Percentiles rank a stretch among this genome's conserved stretches.
phyloP scores from a whole-genome alignment of 2,888 invertebrate species.

The Cosmia pyralina region DNA sequence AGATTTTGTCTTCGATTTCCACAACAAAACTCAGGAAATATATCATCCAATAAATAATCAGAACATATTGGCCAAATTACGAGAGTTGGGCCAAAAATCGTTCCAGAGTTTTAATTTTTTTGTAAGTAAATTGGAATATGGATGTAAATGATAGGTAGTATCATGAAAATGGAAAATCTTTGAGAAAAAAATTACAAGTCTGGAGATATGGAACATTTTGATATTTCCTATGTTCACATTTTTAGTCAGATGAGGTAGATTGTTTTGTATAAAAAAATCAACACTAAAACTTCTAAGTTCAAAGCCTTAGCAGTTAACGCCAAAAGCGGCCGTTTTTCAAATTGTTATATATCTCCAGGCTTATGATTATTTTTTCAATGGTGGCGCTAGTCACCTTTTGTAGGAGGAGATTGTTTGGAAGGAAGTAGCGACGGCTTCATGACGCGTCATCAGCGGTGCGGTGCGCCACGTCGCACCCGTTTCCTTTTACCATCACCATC shows the following conservation, averaged over 20 bases:
- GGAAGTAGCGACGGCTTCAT: slow-evolving; percentile 58
- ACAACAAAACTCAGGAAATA: not conserved
- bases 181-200: too few species aligned
- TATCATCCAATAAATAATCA: not conserved
- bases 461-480: slow-evolving; percentile 66
- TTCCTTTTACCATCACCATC: slow-evolving; percentile 78
- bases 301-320: too few species aligned
- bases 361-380: too few species aligned
- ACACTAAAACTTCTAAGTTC: too few species aligned
- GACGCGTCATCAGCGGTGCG: slow-evolving; percentile 59
- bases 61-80: not conserved
- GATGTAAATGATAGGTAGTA: not conserved
- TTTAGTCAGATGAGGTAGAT: too few species aligned
- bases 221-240: too few species aligned
- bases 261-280: too few species aligned
- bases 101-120: too few species aligned
- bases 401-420: slow-evolving; percentile 47
- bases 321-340: too few species aligned
- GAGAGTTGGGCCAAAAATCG: not conserved
- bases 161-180: slow-evolving; percentile 41
- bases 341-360: too few species aligned
- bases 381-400: too few species aligned
- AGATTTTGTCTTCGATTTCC: not conserved
- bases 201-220: too few species aligned
- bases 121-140: not conserved